These are phyloP conservation scores for Amitus sp. DNA, from an alignment of 2,888 invertebrate genomes.

Conservation along the genomic window DNA sequence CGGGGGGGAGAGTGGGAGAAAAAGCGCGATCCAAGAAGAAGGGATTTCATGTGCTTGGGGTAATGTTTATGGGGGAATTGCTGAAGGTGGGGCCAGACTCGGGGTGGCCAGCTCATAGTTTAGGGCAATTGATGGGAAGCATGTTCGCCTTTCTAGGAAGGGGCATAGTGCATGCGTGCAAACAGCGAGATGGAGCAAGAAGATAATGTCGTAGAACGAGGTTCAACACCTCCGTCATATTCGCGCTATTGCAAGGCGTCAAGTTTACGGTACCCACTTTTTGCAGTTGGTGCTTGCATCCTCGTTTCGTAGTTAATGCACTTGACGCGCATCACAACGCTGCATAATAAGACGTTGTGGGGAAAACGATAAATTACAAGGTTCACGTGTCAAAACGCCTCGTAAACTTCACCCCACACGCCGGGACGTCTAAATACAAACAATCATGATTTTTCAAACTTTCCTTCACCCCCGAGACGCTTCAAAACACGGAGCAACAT, in stretches of 20 bases:
- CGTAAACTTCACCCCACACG: constrained; percentile 24
- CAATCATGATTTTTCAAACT: constrained; percentile 9
- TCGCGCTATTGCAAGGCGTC: constrained; percentile 12
- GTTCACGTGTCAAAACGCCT: constrained; percentile 28
- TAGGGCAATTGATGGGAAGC: background rate
- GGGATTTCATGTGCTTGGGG: no score
- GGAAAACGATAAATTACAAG: constrained; percentile 31
- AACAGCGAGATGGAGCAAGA: constrained; percentile 4
- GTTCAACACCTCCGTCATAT: constrained; percentile 18
- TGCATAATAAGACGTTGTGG: constrained; percentile 31
- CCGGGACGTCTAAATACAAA: constrained; percentile 25
- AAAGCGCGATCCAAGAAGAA: no score
- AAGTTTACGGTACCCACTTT: constrained; percentile 27
- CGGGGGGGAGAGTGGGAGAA: no score
- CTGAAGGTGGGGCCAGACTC: no score
- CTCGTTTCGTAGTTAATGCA: constrained; percentile 17
- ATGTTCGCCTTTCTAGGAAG: constrained; percentile 6
- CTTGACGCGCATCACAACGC: constrained; percentile 22
- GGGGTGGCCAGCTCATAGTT: no score
- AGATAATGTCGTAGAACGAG: constrained; percentile 20
- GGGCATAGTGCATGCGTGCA: constrained; percentile 6
- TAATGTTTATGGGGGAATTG: constrained; percentile 1
- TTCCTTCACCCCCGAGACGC: background rate
- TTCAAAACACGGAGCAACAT: background rate
- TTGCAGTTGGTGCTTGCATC: constrained; percentile 14